Percentiles rank a stretch among this genome's conserved stretches.
phyloP scores from a whole-genome alignment of 2,888 invertebrate genomes.

The Athrips mouffetella region DNA sequence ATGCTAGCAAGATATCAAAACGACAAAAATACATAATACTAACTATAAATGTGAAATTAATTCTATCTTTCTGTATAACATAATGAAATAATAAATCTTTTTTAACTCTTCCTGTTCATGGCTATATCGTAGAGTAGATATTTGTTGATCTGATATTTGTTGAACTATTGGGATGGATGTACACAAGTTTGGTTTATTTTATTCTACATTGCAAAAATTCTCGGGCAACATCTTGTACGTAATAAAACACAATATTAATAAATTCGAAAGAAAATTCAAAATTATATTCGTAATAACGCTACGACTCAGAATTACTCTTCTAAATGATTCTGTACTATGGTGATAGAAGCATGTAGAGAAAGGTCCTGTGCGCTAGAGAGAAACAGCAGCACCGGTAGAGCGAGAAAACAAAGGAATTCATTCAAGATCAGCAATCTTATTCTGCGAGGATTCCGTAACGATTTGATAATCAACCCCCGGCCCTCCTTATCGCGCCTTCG shows the following conservation, averaged over 20 bases:
- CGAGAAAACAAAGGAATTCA: constrained; percentile 68
- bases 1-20: too few species aligned
- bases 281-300: constrained; percentile 8
- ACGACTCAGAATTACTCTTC: constrained; percentile 50
- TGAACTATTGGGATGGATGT: too few species aligned
- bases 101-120: too few species aligned
- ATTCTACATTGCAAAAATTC: too few species aligned
- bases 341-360: constrained; percentile 58
- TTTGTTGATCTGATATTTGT: too few species aligned
- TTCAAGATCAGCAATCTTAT: constrained; percentile 65
- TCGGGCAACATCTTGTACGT: too few species aligned
- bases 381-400: constrained; percentile 53
- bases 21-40: too few species aligned
- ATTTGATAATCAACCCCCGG: constrained; percentile 54
- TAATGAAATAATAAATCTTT: too few species aligned
- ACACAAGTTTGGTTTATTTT: too few species aligned
- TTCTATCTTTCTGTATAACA: not conserved
- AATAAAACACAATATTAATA: too few species aligned
- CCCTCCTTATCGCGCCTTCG: constrained; percentile 40
- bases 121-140: too few species aligned
- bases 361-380: constrained; percentile 57
- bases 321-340: constrained; percentile 69
- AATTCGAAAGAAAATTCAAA: not conserved
- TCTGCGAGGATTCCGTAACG: constrained; percentile 52
- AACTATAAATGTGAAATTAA: too few species aligned